A percentile compares a stretch with the other conserved stretches of the same genome.
Evolutionary conservation across 2,888 invertebrate species (phyloP).

Genomic region (Pandemis heparana): DNA sequence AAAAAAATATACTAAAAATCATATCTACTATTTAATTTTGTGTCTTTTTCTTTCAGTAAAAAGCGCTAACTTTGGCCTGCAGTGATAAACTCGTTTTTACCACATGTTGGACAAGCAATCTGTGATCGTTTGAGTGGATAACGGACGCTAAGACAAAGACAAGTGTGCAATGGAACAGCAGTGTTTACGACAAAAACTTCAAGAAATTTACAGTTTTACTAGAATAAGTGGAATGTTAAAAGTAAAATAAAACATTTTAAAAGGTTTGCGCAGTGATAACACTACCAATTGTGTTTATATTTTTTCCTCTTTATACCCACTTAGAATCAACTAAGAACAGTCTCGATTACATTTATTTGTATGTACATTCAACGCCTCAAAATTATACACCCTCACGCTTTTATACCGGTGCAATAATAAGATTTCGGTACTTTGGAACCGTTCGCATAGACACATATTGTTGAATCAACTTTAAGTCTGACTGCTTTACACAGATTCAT

Average conservation of each 20-base stretch:
- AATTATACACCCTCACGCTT: no score
- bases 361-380: no score
- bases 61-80: slow-evolving; percentile 45
- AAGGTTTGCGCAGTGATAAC: slow-evolving; percentile 22
- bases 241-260: neutral
- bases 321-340: no score
- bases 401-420: no score
- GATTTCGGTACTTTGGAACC: no score
- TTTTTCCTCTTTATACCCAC: neutral
- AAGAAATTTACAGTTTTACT: neutral
- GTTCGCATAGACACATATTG: no score
- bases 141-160: slow-evolving; percentile 11
- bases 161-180: slow-evolving; percentile 18
- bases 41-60: slow-evolving; percentile 46
- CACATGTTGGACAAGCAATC: slow-evolving; percentile 20
- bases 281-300: slow-evolving; percentile 15
- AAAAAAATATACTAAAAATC: no score
- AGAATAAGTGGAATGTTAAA: neutral
- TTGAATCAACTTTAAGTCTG: no score
- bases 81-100: slow-evolving; percentile 3
- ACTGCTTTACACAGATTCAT: no score
- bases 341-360: no score
- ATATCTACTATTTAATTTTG: no score
- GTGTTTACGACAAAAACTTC: neutral
- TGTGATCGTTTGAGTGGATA: slow-evolving; percentile 33